Evolutionary conservation across 2,113 vertebrate species (phyloP).

Genomic region (Edolisoma coerulescens): DNA sequence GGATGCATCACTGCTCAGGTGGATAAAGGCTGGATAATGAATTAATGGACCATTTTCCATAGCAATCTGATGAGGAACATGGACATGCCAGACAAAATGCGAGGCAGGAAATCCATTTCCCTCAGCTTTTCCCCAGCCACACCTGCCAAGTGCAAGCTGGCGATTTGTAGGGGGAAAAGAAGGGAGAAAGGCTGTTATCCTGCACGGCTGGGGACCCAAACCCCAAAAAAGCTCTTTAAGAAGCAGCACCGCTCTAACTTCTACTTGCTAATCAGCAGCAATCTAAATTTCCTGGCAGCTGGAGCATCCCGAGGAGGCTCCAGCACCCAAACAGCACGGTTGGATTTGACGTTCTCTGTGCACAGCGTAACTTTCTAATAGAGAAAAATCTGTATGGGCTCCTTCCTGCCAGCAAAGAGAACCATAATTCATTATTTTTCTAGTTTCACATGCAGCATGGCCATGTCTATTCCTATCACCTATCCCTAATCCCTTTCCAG

Average conservation of each 20-base stretch:
- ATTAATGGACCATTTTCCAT: neutral
- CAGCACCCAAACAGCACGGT: rapidly evolving
- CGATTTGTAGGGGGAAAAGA: neutral
- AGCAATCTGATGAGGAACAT: neutral
- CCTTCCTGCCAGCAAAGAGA: neutral
- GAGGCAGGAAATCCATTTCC: neutral
- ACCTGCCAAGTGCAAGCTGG: neutral
- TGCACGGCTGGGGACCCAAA: neutral
- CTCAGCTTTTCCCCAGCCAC: neutral
- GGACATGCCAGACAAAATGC: neutral
- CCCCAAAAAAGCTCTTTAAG: neutral
- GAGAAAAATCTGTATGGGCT: neutral
- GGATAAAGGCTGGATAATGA: neutral
- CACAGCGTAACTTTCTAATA: neutral
- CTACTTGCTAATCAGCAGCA: neutral
- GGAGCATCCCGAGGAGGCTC: neutral
- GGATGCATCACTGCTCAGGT: neutral
- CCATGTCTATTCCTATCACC: neutral
- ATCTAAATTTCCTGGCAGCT: neutral
- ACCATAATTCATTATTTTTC: neutral
- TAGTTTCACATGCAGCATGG: neutral
- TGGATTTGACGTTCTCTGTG: rapidly evolving
- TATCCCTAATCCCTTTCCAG: neutral
- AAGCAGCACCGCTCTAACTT: neutral
- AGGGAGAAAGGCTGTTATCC: neutral